Base-by-base conservation (phyloP, 2,113 vertebrate species). In the Serilophus lunatus region DNA sequence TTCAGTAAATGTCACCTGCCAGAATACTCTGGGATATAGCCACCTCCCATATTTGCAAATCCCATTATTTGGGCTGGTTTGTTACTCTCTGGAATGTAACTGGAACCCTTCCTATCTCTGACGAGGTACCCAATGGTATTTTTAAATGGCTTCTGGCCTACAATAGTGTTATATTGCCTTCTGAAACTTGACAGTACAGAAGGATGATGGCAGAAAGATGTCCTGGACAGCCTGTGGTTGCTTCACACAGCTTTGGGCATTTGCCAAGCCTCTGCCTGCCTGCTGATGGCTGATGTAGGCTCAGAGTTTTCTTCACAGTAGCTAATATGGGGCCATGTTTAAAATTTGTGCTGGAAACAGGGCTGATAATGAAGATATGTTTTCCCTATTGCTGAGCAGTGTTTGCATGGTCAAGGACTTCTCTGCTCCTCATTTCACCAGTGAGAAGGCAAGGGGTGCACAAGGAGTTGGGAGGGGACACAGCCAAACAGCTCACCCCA, bases 401-500 rank as follows among this genome's bases (percentile, higher is more conserved):
- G 0, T 8, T 69, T 54, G 40, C 31, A 49, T 9, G 16, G 10
- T 49, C 40, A 40, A 12, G 1, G 6, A 18, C 6, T 61, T 49
- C 76, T 54, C 24, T 47, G 20, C 20, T 4, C 25, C 61, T 61
- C 54, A 61, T 11, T 22, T n/a, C 47, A 61, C 29, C n/a, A 61
- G 54, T 0, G 3, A 47, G 7, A 54, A 40, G 0, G 24, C 40
- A 61, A 54, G 19, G n/a, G 17, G 40, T 54, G 70, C 54, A 31
- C 3, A 1, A 26, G 54, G 29, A 12, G 0, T 1, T 61, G 40
- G 54, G 40, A 47, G 54, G 0, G 70, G 7, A 61, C 70, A 69
- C 16, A 60, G 29, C 9, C 78, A 40, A 61, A 40, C 40, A 76
- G 78, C 53, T 61, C 53, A 40, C 7, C 45, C 44, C 45, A 53